phyloP scores from a whole-genome alignment of 2,113 vertebrate genomes.

The Hypomesus transpacificus region DNA sequence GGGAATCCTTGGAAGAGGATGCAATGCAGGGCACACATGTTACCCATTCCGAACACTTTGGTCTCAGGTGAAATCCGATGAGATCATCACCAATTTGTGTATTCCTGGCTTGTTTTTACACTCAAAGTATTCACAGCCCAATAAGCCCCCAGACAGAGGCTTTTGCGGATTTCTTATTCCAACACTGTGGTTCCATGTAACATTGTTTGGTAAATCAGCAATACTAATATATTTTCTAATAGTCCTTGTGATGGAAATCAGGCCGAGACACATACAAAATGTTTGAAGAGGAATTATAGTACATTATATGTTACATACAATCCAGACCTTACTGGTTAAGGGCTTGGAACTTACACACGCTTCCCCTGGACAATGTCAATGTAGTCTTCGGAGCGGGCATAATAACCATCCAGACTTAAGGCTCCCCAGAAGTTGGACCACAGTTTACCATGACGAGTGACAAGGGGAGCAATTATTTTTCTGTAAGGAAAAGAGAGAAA shows the following conservation, averaged over 20 bases:
- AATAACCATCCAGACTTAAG: conserved; percentile 92
- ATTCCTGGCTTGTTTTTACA: conserved; percentile 3
- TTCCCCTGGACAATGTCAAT: conserved; percentile 95
- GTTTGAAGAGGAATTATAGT: not conserved
- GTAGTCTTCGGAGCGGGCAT: conserved; percentile 95
- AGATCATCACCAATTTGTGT: conserved; percentile 23
- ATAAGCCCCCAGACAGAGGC: not conserved
- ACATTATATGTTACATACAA: not conserved
- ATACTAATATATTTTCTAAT: not conserved
- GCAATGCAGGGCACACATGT: conserved; percentile 4
- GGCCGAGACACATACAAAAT: not conserved
- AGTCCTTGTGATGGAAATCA: not conserved
- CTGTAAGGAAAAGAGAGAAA: conserved; percentile 63
- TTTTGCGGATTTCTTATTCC: not conserved
- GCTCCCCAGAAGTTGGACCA: conserved; percentile 99
- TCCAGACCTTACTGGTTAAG: conserved; percentile 4
- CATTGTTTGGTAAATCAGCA: not conserved
- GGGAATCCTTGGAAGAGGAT: not conserved
- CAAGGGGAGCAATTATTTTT: conserved; percentile 92
- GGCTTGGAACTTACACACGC: conserved; percentile 82
- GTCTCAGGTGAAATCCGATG: conserved; percentile 12
- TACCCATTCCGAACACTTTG: conserved; percentile 16
- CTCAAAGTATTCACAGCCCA: not conserved
- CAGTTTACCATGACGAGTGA: conserved; percentile 89
- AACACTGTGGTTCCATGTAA: not conserved